Evolutionary conservation across 23 tunicate genomes (phyloP), one percentile per base, ranked within the genome.

Genomic region (Diplosoma virens): DNA sequence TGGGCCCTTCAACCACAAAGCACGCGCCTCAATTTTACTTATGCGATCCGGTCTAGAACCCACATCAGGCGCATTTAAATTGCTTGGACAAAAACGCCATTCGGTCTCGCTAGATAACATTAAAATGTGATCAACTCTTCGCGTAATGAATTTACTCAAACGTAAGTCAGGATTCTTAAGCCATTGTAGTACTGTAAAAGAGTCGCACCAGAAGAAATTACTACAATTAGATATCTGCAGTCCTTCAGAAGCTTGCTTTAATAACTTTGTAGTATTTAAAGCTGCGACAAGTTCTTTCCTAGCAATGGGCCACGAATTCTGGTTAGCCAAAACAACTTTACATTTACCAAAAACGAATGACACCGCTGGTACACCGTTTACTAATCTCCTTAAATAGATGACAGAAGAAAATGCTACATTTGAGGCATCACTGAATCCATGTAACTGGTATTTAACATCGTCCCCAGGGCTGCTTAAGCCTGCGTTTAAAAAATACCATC

Each of bases 141-240:
- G 35, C 5, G 37, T 36, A 16, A 63, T 20, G 30, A 63, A 63
- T 20, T 63, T 63, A 3, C 36, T 11, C 36, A 63, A 5, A 6
- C 70, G 70, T n/a, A 63, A 30, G 35, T 63, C 70, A 26, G 14
- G 70, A 63, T 63, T 63, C 5, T 16, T 63, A 6, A 63, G 27
- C 70, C 70, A 63, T 29, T 63, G 70, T 11, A 63, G 70, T 27
- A 63, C 35, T 6, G n/a, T 20, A 7, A 7, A 5, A 20, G 70
- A 63, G n/a, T 63, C 70, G 30, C 70, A 63, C 70, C 70, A 63
- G 20, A 63, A 63, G 30, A 26, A 30, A 5, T 63, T 63, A 7
- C 30, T 30, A 20, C 70, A 63, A 5, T 29, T 63, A 6, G 37
- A 30, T 5, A 30, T 11, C 20, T 30, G 36, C 20, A 63, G 30